Base-by-base conservation (phyloP, 23 tunicate species). In the Trididemnum clinides region DNA sequence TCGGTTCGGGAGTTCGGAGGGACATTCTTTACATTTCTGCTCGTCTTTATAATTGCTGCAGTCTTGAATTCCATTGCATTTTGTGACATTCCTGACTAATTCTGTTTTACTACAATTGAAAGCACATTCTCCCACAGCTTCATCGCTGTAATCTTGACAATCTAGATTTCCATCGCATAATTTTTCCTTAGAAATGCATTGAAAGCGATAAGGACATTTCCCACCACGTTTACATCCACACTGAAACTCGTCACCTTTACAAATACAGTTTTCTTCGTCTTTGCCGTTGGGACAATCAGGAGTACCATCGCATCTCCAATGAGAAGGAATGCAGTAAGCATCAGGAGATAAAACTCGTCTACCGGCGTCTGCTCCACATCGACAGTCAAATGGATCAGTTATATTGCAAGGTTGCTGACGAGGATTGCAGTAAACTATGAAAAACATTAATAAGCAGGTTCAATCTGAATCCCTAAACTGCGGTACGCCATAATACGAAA, bases 261-360 rank as follows among this genome's bases (percentile, higher is more conserved):
- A 69, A 33, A 69, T 69, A 37, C 88, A 75, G 22, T 85, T 35
- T 7, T 36, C 39, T 75, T 85, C 88, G 1, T 85, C 88, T 50
- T 57, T 62, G 33, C 88, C 88, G 21, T 85, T 34, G 28, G 72
- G 28, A 57, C 88, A 85, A 27, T 85, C 88, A 25, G 28, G 35
- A n/a, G 2, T 33, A 31, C 88, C 88, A 51, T 85, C 82, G 28
- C 88, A 85, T 31, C 34, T 54, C 72, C 57, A 57, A 12, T 18
- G 29, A 19, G 50, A 21, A 10, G 88, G 88, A 19, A 85, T 85
- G 38, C 75, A 69, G 6, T 28, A 10, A 6, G 38, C 37, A 7
- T 69, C 36, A 4, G 75, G 75, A 30, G 3, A 69, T 3, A 6
- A 4, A 3, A 29, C 75, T 5, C 75, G 34, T n/a, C n/a, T n/a